Percentiles rank a stretch among this genome's conserved stretches.
phyloP scores from a whole-genome alignment of 2,797 vertebrate genomes.

The Okamejei kenojei region DNA sequence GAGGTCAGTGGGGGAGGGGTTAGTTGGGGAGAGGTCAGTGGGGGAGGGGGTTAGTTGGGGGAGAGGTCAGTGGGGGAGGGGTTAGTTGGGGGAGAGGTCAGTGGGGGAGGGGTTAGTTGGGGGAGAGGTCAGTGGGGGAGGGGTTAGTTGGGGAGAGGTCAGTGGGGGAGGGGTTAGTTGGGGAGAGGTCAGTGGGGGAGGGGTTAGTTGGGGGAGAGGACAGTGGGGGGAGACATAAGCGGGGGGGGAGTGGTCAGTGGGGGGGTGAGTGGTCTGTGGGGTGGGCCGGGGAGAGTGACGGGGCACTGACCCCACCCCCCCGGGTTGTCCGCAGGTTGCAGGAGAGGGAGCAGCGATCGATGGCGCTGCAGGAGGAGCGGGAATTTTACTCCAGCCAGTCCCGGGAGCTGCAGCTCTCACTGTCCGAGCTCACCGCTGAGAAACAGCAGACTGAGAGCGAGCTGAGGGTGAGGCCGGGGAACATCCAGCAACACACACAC shows the following conservation, averaged over 20 bases:
- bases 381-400: constrained; percentile 86
- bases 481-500: neutral
- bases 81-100: no score
- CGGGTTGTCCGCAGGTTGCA: constrained; percentile 61
- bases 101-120: no score
- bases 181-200: no score
- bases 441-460: constrained; percentile 86
- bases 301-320: neutral
- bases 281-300: neutral
- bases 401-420: constrained; percentile 76
- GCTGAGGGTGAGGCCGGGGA: constrained; percentile 68
- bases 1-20: no score
- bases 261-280: no score
- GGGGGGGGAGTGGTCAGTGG: no score
- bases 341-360: constrained; percentile 73
- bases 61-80: neutral
- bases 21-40: constrained; percentile 41
- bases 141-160: no score
- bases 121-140: no score
- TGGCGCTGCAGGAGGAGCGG: constrained; percentile 77
- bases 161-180: no score
- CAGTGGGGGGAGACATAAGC: neutral
- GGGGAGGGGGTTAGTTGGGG: no score
- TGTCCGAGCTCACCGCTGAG: constrained; percentile 79
- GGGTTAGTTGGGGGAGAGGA: constrained; percentile 40